These are phyloP conservation scores for Zhengitettix transpicula DNA, from an alignment of 2,888 invertebrate species.

Conservation along the genomic window DNA sequence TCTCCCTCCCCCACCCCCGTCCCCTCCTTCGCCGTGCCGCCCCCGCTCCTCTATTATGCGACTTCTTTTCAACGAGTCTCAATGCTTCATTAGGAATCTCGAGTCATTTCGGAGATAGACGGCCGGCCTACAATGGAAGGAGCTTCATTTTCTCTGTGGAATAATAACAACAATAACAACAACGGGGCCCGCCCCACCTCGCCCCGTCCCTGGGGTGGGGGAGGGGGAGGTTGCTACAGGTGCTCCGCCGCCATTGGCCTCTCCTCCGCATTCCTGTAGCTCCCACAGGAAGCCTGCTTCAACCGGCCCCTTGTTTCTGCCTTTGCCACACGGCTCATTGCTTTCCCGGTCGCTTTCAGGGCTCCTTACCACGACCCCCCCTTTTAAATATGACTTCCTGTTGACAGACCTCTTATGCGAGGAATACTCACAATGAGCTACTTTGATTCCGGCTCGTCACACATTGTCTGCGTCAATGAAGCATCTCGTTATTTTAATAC, in stretches of 20 bases:
- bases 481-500: too few relatives aligned
- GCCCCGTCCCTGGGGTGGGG: background rate
- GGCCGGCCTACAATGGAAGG: slow-evolving; percentile 1
- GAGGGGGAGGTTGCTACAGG: background rate
- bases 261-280: background rate
- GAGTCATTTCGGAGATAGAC: slow-evolving; percentile 11
- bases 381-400: too few relatives aligned
- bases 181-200: background rate
- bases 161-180: slow-evolving; percentile 10
- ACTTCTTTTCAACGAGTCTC: slow-evolving; percentile 5
- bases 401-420: too few relatives aligned
- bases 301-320: too few relatives aligned
- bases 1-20: background rate
- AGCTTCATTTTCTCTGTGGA: slow-evolving; percentile 9
- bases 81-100: slow-evolving; percentile 14
- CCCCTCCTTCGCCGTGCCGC: background rate
- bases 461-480: too few relatives aligned
- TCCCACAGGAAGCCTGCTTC: too few relatives aligned
- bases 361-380: too few relatives aligned
- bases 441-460: too few relatives aligned
- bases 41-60: background rate
- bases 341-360: too few relatives aligned
- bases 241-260: background rate
- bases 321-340: too few relatives aligned
- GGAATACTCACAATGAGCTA: too few relatives aligned